phyloP scores from a whole-genome alignment of 2,113 vertebrate species.

The Ondatra zibethicus region DNA sequence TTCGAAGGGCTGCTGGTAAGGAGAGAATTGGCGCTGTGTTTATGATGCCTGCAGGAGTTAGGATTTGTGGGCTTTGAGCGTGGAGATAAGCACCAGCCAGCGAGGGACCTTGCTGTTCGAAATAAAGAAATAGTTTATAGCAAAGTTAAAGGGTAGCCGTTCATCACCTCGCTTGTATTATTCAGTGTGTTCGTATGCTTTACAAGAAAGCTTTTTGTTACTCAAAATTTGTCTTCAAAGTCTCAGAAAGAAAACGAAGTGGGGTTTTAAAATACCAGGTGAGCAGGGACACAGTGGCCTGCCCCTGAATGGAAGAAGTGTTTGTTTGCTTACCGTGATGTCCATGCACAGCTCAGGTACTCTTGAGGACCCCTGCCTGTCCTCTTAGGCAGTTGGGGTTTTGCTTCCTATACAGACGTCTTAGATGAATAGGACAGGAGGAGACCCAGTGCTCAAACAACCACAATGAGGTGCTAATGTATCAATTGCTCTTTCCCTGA shows the following conservation, averaged over 20 bases:
- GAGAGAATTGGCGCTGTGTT: not conserved
- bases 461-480: rapidly evolving
- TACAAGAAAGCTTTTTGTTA: not conserved
- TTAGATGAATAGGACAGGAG: not conserved
- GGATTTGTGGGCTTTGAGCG: not conserved
- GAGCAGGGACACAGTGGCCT: not conserved
- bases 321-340: not conserved
- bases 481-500: not conserved
- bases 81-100: not conserved
- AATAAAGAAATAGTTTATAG: not conserved
- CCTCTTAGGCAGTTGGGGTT: not conserved
- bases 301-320: rapidly evolving
- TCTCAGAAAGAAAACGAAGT: not conserved
- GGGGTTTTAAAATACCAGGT: not conserved
- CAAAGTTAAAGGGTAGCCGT: not conserved
- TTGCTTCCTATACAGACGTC: not conserved
- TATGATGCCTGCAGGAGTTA: not conserved
- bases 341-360: too few relatives aligned
- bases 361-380: not conserved
- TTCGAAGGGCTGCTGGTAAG: not conserved
- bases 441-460: not conserved
- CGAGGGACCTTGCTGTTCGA: not conserved
- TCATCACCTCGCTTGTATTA: not conserved
- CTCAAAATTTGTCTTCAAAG: not conserved
- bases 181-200: not conserved